Evolutionary conservation across 2,888 invertebrate genomes (phyloP), one percentile per base, ranked within the genome.

Genomic region (Rhingia rostrata): DNA sequence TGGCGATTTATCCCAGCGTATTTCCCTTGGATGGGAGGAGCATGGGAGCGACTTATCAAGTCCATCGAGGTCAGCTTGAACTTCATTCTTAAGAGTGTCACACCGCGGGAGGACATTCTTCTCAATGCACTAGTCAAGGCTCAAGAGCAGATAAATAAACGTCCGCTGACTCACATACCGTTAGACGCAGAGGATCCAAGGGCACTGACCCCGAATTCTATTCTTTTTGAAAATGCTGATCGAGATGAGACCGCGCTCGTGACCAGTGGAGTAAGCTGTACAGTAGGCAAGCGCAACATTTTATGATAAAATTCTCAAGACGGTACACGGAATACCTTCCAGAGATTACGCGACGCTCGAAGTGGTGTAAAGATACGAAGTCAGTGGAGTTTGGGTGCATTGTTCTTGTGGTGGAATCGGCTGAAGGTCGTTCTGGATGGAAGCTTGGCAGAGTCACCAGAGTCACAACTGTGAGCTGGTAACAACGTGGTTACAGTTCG

Each of bases 141-240:
- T 4, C 54, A 61, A 6, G 43, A 43, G 4, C 60, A 61, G 32
- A 72, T 70, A 1, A 70, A 63, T 22, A n/a, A 53, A 4, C 12
- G 74, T 0, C 49, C 66, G n/a, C 35, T 66, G 4, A 47, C 45
- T 5, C 66, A 64, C 10, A 7, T 74, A 6, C 54, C 64, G 0
- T 37, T 64, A 0, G 37, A 74, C 12, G 58, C 47, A 12, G 60
- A 51, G 0, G 61, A 61, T 41, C 49, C 60, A 6, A 47, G 10
- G 35, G 66, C 74, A 10, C 43, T 75, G 5, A 75, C 58, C 0
- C 75, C 58, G 4, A 66, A 74, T n/a, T 66, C 49, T 2, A 54
- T 73, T 12, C 54, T 73, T 4, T 63, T 58, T 5, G 49, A 49
- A 12, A 60, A 54, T 4, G 30, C 6, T 4, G 47, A 47, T 0